Conservation (phyloP, 2,797 vertebrate genomes). For the Channa striata region DNA sequence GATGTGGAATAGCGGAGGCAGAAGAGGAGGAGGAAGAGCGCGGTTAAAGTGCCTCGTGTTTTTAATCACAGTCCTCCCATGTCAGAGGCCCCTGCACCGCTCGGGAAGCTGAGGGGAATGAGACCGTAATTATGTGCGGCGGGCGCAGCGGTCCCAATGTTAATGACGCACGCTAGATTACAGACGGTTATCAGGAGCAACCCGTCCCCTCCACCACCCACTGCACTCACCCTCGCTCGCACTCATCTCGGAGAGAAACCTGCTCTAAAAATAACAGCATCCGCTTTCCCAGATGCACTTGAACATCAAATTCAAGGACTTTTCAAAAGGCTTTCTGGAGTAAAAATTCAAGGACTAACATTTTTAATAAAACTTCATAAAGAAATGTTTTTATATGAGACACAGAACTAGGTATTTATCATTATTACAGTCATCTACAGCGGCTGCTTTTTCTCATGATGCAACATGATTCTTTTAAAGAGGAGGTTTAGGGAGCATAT, state of each 20-base stretch:
- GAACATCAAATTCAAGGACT: constrained; percentile 29
- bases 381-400: constrained; percentile 8
- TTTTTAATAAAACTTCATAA: background rate
- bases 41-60: constrained; percentile 72
- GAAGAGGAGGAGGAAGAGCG: constrained; percentile 42
- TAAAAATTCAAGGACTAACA: constrained; percentile 17
- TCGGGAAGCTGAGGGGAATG: constrained; percentile 77
- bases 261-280: constrained; percentile 49
- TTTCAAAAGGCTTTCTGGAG: constrained; percentile 4
- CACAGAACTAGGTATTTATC: background rate
- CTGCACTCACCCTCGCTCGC: constrained; percentile 40
- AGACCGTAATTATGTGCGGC: constrained; percentile 80
- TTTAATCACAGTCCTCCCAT: constrained; percentile 80
- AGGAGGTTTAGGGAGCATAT: background rate
- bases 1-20: constrained; percentile 59
- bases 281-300: constrained; percentile 26
- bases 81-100: constrained; percentile 77
- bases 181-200: constrained; percentile 69
- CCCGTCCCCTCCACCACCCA: constrained; percentile 51
- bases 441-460: constrained; percentile 9
- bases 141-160: constrained; percentile 66
- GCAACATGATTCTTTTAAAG: background rate
- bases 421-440: background rate
- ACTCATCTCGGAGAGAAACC: constrained; percentile 28
- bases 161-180: constrained; percentile 80